Evolutionary conservation across 2,888 invertebrate genomes (phyloP).

Genomic region (Acronicta leporina): DNA sequence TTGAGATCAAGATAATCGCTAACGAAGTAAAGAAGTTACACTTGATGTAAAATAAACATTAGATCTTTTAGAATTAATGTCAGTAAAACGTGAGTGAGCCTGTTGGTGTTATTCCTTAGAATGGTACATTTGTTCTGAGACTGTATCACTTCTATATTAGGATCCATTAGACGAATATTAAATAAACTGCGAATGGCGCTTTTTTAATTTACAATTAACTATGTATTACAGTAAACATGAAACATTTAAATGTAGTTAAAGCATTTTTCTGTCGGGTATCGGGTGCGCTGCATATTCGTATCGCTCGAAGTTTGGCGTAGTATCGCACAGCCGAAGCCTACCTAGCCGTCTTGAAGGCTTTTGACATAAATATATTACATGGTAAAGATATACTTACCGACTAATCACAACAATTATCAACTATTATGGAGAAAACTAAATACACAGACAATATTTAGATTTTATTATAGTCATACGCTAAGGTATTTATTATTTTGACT

Average conservation of each 20-base stretch:
- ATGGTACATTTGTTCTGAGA: slow-evolving; percentile 36
- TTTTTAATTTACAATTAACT: slow-evolving; percentile 80
- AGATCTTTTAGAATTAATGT: slow-evolving; percentile 23
- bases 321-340: slow-evolving; percentile 70
- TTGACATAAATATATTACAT: slow-evolving; percentile 71
- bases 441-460: slow-evolving; percentile 53
- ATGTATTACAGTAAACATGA: slow-evolving; percentile 80
- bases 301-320: slow-evolving; percentile 23
- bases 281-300: slow-evolving; percentile 60
- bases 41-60: slow-evolving; percentile 20
- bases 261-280: slow-evolving; percentile 82
- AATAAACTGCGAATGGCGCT: slow-evolving; percentile 67
- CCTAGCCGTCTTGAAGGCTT: slow-evolving; percentile 86
- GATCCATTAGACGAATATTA: slow-evolving; percentile 71
- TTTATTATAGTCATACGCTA: slow-evolving; percentile 27
- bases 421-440: slow-evolving; percentile 60
- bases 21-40: slow-evolving; percentile 37
- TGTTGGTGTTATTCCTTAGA: slow-evolving; percentile 36
- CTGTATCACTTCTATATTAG: slow-evolving; percentile 62
- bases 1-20: slow-evolving; percentile 36
- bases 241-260: slow-evolving; percentile 88
- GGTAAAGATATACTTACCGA: slow-evolving; percentile 78
- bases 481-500: slow-evolving; percentile 28
- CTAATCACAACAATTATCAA: slow-evolving; percentile 83
- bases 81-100: slow-evolving; percentile 19